Evolutionary conservation across 2,888 invertebrate species (phyloP).

Genomic region (Pseudoips prasinana): DNA sequence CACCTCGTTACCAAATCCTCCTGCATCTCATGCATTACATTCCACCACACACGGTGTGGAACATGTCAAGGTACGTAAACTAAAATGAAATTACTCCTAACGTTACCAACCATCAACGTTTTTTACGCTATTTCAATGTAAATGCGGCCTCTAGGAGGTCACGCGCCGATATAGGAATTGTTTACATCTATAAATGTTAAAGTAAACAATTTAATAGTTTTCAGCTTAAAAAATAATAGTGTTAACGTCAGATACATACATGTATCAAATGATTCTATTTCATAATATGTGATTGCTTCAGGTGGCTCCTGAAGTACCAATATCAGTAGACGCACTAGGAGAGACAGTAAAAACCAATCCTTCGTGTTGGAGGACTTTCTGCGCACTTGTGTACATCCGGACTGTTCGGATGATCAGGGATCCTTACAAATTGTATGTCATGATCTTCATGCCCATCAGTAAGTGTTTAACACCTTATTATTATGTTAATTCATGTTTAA

Average conservation of each 20-base stretch:
- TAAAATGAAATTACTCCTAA: too few species aligned
- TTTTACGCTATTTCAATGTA: too few species aligned
- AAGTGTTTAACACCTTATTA: constrained; percentile 38
- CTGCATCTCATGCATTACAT: constrained; percentile 72
- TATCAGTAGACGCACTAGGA: constrained; percentile 79
- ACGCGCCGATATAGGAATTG: constrained; percentile 6
- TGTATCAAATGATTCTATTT: too few species aligned
- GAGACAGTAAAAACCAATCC: constrained; percentile 85
- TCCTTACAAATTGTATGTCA: constrained; percentile 87
- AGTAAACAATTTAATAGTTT: too few species aligned
- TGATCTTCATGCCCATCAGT: constrained; percentile 87
- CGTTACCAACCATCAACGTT: constrained; percentile 1
- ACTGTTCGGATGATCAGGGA: constrained; percentile 85
- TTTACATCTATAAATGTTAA: too few species aligned
- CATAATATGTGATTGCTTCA: too few species aligned
- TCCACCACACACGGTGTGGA: constrained; percentile 76
- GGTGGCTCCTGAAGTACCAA: constrained; percentile 76
- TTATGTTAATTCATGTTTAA: neutral
- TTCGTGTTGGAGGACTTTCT: constrained; percentile 83
- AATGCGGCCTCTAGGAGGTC: constrained; percentile 11
- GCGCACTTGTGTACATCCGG: constrained; percentile 85
- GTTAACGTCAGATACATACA: too few species aligned
- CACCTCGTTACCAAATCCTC: constrained; percentile 65
- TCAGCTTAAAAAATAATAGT: too few species aligned
- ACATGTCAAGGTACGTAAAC: constrained; percentile 73